A percentile compares a stretch with the other conserved stretches of the same genome.
Conservation (phyloP, 2,888 invertebrate genomes). For the Tuta absoluta region DNA sequence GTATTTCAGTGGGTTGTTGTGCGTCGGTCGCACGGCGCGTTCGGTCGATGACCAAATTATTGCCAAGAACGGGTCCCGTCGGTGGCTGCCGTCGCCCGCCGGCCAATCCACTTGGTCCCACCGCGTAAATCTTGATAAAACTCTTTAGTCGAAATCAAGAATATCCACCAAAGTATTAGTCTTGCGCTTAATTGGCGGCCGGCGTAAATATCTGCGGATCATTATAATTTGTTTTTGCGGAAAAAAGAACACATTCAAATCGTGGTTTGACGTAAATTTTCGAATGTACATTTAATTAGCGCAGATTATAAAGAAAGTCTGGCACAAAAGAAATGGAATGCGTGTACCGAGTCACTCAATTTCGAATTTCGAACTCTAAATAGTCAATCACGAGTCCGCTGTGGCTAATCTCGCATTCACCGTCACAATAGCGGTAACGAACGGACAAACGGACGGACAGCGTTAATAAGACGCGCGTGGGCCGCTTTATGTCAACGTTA, state of each 20-base stretch:
- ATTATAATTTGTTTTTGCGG: slow-evolving; percentile 24
- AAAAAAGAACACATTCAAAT: slow-evolving; percentile 17
- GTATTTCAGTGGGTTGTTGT: slow-evolving; percentile 36
- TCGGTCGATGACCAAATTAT: slow-evolving; percentile 72
- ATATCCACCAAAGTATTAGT: slow-evolving; percentile 36
- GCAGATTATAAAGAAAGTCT: background rate
- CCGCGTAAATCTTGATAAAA: slow-evolving; percentile 62
- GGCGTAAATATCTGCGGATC: slow-evolving; percentile 26
- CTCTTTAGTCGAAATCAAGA: slow-evolving; percentile 57
- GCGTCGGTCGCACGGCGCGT: slow-evolving; percentile 41
- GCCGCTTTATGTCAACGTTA: slow-evolving; percentile 78
- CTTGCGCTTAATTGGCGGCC: slow-evolving; percentile 27
- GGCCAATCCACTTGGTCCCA: slow-evolving; percentile 51
- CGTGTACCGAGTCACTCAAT: slow-evolving; percentile 66
- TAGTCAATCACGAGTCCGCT: slow-evolving; percentile 78
- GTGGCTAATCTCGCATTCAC: slow-evolving; percentile 78
- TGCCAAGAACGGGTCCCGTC: slow-evolving; percentile 69
- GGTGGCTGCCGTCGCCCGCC: slow-evolving; percentile 35
- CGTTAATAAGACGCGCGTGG: slow-evolving; percentile 79
- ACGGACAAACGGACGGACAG: slow-evolving; percentile 75
- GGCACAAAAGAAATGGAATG: slow-evolving; percentile 31
- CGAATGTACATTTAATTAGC: slow-evolving; percentile 10
- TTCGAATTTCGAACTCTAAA: slow-evolving; percentile 63
- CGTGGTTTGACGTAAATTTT: background rate
- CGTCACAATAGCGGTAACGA: slow-evolving; percentile 78